These are phyloP conservation scores for Rhingia rostrata DNA, from an alignment of 2,888 invertebrate genomes.

Conservation along the genomic window DNA sequence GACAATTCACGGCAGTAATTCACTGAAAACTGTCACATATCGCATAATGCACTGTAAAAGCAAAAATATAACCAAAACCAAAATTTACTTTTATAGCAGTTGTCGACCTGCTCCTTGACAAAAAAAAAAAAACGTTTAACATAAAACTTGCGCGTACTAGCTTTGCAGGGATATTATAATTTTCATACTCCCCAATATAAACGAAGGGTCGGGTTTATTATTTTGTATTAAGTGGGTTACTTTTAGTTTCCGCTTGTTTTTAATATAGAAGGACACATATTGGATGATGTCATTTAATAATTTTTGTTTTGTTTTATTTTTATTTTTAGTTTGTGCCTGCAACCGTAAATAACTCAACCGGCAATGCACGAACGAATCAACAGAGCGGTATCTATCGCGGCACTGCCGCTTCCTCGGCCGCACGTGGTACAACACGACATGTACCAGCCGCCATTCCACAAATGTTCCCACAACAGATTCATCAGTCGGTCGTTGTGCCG, in stretches of 20 bases:
- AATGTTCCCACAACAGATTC: conserved; percentile 79
- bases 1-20: too few species aligned
- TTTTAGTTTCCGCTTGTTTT: neutral
- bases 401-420: conserved; percentile 77
- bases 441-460: conserved; percentile 76
- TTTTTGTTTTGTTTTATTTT: conserved; percentile 25
- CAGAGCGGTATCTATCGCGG: conserved; percentile 79
- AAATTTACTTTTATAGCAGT: too few species aligned
- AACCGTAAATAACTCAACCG: conserved; percentile 78
- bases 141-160: too few species aligned
- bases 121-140: too few species aligned
- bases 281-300: too few species aligned
- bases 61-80: too few species aligned
- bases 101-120: too few species aligned
- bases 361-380: conserved; percentile 79
- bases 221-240: conserved; percentile 10
- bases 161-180: too few species aligned
- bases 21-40: too few species aligned
- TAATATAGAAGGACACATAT: neutral
- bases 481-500: conserved; percentile 79
- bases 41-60: too few species aligned
- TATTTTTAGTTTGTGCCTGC: conserved; percentile 77
- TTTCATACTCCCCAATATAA: too few species aligned
- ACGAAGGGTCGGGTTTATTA: conserved; percentile 1
- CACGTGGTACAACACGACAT: conserved; percentile 78